Percentiles rank a stretch among this genome's conserved stretches.
Evolutionary conservation across 2,113 vertebrate species (phyloP).

Genomic region (Ictalurus furcatus): DNA sequence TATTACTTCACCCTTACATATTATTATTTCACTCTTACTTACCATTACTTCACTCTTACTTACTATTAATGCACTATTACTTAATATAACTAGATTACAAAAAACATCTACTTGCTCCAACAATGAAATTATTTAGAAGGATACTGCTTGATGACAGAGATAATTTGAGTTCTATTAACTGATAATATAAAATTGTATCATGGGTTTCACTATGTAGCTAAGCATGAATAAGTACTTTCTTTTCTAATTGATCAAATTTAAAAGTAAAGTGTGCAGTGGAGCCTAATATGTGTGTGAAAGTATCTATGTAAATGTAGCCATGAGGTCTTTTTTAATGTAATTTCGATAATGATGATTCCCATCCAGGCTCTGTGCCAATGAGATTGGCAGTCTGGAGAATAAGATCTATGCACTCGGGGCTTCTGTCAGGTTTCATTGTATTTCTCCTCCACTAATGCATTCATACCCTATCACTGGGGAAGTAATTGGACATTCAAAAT

Average conservation of each 20-base stretch:
- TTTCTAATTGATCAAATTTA: not conserved
- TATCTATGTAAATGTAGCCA: conserved; percentile 10
- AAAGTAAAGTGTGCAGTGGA: not conserved
- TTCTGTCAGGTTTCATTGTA: conserved; percentile 57
- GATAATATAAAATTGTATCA: not conserved
- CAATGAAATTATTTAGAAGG: not conserved
- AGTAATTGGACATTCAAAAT: conserved; percentile 57
- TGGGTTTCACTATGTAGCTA: not conserved
- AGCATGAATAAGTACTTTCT: not conserved
- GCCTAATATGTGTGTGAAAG: not conserved
- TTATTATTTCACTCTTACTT: not conserved
- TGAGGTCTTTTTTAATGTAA: conserved; percentile 23
- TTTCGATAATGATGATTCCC: conserved; percentile 26
- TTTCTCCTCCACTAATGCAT: conserved; percentile 59
- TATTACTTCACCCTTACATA: not conserved
- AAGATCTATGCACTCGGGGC: conserved; percentile 56
- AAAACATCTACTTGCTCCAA: not conserved
- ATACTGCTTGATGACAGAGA: not conserved
- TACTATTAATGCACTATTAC: not conserved
- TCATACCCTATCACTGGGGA: conserved; percentile 60
- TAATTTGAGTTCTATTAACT: not conserved
- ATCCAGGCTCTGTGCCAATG: conserved; percentile 17
- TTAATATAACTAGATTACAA: not conserved
- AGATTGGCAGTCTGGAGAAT: conserved; percentile 61
- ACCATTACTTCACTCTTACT: not conserved